Evolutionary conservation across 2,888 invertebrate species (phyloP).

Genomic region (Hydrotaea diabolus): DNA sequence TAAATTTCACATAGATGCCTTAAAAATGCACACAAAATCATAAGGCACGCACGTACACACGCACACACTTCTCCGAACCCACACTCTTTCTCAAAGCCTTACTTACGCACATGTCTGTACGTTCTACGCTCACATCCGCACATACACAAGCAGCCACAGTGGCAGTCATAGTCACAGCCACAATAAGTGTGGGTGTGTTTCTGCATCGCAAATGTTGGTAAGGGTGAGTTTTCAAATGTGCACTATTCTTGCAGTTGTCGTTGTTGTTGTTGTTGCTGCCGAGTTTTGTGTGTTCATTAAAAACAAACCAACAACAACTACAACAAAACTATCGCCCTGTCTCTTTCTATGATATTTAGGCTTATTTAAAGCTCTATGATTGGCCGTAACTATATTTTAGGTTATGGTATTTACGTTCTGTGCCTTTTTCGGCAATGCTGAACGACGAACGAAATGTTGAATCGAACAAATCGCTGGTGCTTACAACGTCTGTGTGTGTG

Average conservation of each 20-base stretch:
- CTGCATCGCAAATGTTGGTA: constrained; percentile 37
- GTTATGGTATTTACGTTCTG: constrained; percentile 48
- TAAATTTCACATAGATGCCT: constrained; percentile 49
- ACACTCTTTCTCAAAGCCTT: not conserved
- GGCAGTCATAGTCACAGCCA: constrained; percentile 1
- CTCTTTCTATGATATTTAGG: constrained; percentile 66
- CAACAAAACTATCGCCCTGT: constrained; percentile 54
- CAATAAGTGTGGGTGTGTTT: constrained; percentile 64
- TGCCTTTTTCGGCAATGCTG: constrained; percentile 2
- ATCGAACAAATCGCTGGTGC: not conserved
- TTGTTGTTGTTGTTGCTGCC: constrained; percentile 49
- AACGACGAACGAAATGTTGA: not conserved
- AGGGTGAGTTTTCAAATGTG: constrained; percentile 63
- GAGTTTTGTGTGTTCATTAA: constrained; percentile 38
- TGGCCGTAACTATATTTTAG: constrained; percentile 63
- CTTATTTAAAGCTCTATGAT: constrained; percentile 63
- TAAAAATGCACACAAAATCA: constrained; percentile 36
- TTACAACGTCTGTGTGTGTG: not conserved
- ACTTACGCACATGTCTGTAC: not conserved
- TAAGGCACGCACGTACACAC: not conserved
- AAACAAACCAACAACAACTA: constrained; percentile 47
- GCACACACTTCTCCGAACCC: not conserved
- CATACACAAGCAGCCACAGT: not conserved
- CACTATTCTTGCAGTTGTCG: constrained; percentile 41
- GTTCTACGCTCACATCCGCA: not conserved